Evolutionary conservation across 92 coral and sea anemone genomes (phyloP).

Genomic region (Zoanthus solanderi): DNA sequence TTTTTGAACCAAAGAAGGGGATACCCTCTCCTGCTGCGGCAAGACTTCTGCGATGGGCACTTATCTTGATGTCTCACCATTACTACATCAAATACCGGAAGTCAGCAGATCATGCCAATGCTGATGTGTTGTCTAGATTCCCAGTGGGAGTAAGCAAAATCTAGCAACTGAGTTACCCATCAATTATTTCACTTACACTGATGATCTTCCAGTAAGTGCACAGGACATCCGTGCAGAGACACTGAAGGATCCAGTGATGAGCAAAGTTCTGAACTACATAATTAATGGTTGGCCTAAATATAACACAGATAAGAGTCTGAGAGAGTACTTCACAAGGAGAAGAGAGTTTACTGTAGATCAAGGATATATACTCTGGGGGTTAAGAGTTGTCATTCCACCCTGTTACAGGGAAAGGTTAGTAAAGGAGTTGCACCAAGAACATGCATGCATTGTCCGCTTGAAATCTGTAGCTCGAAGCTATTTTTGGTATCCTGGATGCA

Average conservation of each 20-base stretch:
- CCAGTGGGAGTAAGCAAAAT: neutral
- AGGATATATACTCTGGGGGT: too few species aligned
- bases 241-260: conserved; percentile 17
- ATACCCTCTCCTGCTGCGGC: conserved; percentile 41
- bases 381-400: too few species aligned
- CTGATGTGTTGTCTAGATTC: conserved; percentile 3
- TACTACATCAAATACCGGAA: conserved; percentile 38
- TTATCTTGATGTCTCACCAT: neutral
- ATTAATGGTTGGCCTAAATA: too few species aligned
- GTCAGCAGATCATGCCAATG: conserved; percentile 10
- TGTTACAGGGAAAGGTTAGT: too few species aligned
- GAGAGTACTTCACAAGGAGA: too few species aligned
- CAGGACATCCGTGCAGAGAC: neutral
- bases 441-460: too few species aligned
- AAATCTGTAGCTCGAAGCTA: too few species aligned
- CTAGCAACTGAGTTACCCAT: conserved; percentile 10
- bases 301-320: too few species aligned
- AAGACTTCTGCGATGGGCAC: conserved; percentile 40
- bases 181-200: neutral
- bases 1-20: neutral
- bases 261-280: conserved; percentile 4
- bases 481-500: too few species aligned
- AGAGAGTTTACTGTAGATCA: too few species aligned
- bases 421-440: too few species aligned
- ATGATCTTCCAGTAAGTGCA: neutral